Percentiles rank a stretch among this genome's conserved stretches.
Evolutionary conservation across 2,888 invertebrate species (phyloP).

Genomic region (Ophion ellenae): DNA sequence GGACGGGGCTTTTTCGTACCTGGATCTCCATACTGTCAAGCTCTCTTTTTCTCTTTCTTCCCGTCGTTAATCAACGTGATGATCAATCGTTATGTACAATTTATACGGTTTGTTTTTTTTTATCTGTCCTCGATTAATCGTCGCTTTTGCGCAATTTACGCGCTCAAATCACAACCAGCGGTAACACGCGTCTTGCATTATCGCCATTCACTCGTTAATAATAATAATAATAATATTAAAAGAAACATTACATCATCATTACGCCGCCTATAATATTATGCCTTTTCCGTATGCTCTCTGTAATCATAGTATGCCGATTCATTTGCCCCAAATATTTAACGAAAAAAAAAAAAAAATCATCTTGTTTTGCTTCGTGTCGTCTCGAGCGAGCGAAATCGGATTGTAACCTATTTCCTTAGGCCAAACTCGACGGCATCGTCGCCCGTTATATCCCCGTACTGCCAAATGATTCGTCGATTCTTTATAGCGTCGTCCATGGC

Average conservation of each 20-base stretch:
- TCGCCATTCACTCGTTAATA: constrained; percentile 73
- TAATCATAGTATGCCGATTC: constrained; percentile 54
- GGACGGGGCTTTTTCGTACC: constrained; percentile 28
- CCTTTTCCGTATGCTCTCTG: constrained; percentile 68
- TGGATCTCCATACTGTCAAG: constrained; percentile 48
- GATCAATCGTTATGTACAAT: constrained; percentile 71
- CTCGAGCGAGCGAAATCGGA: constrained; percentile 10
- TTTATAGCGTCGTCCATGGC: constrained; percentile 95
- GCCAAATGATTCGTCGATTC: constrained; percentile 96
- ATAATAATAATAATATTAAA: constrained; percentile 62
- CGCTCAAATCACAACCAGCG: constrained; percentile 61
- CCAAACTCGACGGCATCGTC: constrained; percentile 90
- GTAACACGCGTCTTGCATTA: constrained; percentile 63
- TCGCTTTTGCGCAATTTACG: constrained; percentile 45
- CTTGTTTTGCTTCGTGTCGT: constrained; percentile 55
- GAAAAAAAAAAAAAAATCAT: constrained; percentile 61
- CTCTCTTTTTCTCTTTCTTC: constrained; percentile 45
- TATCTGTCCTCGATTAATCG: constrained; percentile 13
- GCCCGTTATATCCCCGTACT: constrained; percentile 99
- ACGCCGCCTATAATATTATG: constrained; percentile 74
- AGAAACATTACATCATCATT: constrained; percentile 73
- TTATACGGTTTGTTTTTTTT: constrained; percentile 61
- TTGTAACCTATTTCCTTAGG: constrained; percentile 85
- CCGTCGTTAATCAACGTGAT: constrained; percentile 62
- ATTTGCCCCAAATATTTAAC: constrained; percentile 45